Percentiles rank a stretch among this genome's conserved stretches.
phyloP scores from a whole-genome alignment of 2,113 vertebrate genomes.

The Ictalurus punctatus region DNA sequence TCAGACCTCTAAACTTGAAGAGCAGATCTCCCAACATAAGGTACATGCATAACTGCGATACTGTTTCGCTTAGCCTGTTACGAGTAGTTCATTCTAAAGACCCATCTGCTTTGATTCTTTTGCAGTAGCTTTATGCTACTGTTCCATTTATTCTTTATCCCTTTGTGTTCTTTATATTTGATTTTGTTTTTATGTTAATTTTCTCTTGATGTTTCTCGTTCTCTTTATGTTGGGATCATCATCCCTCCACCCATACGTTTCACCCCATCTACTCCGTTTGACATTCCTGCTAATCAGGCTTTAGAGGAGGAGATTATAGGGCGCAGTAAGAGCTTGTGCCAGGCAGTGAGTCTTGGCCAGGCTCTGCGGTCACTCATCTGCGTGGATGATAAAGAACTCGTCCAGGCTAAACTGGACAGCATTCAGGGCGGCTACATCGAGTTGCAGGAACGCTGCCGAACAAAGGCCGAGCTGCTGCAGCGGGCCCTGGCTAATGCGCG shows the following conservation, averaged over 20 bases:
- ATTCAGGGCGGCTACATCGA: conserved; percentile 86
- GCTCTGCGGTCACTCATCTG: conserved; percentile 87
- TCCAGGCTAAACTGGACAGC: conserved; percentile 89
- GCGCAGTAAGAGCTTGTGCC: conserved; percentile 88
- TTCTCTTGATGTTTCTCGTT: conserved; percentile 51
- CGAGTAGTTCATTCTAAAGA: neutral
- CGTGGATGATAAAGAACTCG: conserved; percentile 91
- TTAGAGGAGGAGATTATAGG: conserved; percentile 90
- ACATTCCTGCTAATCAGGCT: conserved; percentile 70
- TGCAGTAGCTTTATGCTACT: conserved; percentile 16
- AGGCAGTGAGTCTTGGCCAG: conserved; percentile 89
- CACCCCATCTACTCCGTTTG: conserved; percentile 23
- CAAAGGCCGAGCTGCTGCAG: conserved; percentile 86
- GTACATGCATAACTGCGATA: conserved; percentile 61
- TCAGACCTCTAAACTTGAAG: conserved; percentile 84
- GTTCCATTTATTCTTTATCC: conserved; percentile 11
- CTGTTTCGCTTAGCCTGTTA: neutral
- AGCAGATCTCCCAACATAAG: conserved; percentile 92
- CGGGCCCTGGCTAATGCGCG: conserved; percentile 93
- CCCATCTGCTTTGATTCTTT: conserved; percentile 17
- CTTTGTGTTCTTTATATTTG: conserved; percentile 38
- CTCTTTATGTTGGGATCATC: conserved; percentile 56
- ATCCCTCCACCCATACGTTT: conserved; percentile 44
- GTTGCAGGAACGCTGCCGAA: conserved; percentile 88
- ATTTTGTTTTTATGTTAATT: conserved; percentile 24